Conservation (phyloP, 2,888 invertebrate species). For the Euclidia mi region DNA sequence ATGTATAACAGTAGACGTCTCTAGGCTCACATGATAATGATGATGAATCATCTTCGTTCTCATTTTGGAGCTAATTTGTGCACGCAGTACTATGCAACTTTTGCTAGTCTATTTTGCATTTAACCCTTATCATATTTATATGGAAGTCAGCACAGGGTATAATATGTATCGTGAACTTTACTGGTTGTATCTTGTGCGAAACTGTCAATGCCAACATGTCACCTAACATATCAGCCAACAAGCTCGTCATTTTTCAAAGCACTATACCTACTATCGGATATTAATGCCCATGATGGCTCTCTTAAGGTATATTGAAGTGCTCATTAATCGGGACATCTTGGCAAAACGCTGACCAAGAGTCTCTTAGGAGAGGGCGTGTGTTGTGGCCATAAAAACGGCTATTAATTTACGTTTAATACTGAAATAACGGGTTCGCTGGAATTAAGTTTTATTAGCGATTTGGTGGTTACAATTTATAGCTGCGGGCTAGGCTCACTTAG, state of each 20-base stretch:
- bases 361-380: conserved; percentile 60
- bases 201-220: no score
- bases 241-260: conserved; percentile 28
- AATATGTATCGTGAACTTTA: no score
- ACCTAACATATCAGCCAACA: conserved; percentile 21
- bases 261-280: conserved; percentile 56
- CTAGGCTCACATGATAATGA: no score
- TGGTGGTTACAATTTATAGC: conserved; percentile 37
- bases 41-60: no score
- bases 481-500: conserved; percentile 22
- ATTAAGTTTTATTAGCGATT: conserved; percentile 52
- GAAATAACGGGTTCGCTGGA: conserved; percentile 46
- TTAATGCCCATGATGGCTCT: conserved; percentile 70
- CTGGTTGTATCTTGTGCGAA: no score
- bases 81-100: no score
- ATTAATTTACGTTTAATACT: conserved; percentile 60
- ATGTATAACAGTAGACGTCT: no score
- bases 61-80: no score
- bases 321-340: conserved; percentile 82
- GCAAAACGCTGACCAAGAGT: conserved; percentile 78
- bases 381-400: conserved; percentile 68
- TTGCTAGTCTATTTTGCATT: no score
- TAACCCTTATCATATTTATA: no score
- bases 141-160: no score
- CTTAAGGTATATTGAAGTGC: conserved; percentile 76